Percentiles rank a stretch among this genome's conserved stretches.
Evolutionary conservation across 2,113 vertebrate genomes (phyloP).

Genomic region (Phalacrocorax brasilianus): DNA sequence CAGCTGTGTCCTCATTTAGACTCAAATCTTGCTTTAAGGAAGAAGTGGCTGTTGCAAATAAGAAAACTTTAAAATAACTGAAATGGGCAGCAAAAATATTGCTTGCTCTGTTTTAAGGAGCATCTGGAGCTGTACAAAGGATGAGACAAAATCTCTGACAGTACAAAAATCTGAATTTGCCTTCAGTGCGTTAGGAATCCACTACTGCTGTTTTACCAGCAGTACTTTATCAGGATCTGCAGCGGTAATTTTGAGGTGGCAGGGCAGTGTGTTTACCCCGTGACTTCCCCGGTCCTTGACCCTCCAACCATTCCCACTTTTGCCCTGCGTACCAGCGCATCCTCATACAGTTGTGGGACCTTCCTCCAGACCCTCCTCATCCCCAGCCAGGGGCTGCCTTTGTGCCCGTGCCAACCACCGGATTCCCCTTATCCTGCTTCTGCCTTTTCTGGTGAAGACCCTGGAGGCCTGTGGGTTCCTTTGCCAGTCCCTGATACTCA

Average conservation of each 20-base stretch:
- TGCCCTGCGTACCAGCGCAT: neutral
- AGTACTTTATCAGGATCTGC: neutral
- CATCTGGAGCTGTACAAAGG: slow-evolving; percentile 36
- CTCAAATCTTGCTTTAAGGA: slow-evolving; percentile 19
- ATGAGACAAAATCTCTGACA: slow-evolving; percentile 35
- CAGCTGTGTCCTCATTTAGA: slow-evolving; percentile 62
- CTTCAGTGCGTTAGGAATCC: neutral
- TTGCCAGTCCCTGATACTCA: neutral
- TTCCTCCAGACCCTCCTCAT: neutral
- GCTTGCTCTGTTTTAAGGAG: slow-evolving; percentile 46
- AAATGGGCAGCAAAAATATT: slow-evolving; percentile 45
- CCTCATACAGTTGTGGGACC: neutral
- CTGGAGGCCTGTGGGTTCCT: neutral
- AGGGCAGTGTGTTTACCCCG: fast-evolving
- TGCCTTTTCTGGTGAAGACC: neutral
- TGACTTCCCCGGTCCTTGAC: neutral
- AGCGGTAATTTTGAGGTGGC: neutral
- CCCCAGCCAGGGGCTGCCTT: neutral
- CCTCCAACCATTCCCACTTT: neutral
- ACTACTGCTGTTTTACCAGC: neutral
- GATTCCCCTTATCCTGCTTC: neutral
- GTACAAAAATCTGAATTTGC: slow-evolving; percentile 19
- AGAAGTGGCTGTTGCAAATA: slow-evolving; percentile 38
- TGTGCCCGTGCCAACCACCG: neutral
- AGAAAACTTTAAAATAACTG: slow-evolving; percentile 53